Evolutionary conservation across 2,888 invertebrate genomes (phyloP).

Genomic region (Pseudeuparius sepicola): DNA sequence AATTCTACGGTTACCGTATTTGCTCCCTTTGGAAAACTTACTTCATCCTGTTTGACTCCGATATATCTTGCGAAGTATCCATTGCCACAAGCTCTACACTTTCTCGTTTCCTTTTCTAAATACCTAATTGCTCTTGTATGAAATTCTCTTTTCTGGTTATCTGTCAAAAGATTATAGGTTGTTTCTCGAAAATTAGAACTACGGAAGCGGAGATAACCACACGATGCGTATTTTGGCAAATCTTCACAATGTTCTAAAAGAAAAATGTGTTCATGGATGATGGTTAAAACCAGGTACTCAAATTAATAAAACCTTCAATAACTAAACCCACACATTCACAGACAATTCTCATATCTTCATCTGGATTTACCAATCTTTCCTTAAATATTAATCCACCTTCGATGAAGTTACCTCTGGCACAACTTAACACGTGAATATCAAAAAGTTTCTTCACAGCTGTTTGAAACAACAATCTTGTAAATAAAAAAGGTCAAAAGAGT

Average conservation of each 20-base stretch:
- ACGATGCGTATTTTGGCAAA: conserved; percentile 52
- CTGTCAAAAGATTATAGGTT: conserved; percentile 52
- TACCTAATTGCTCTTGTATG: conserved; percentile 49
- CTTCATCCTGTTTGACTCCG: conserved; percentile 36
- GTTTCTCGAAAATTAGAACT: conserved; percentile 47
- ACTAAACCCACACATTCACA: conserved; percentile 39
- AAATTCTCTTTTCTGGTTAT: conserved; percentile 51
- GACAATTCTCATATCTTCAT: conserved; percentile 30
- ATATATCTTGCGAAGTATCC: conserved; percentile 45
- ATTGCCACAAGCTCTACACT: conserved; percentile 46
- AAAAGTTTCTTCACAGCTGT: conserved; percentile 52
- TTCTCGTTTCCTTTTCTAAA: conserved; percentile 47
- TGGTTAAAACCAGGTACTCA: not conserved
- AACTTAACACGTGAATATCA: conserved; percentile 48
- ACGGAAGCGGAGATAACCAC: conserved; percentile 51
- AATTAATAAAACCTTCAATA: conserved; percentile 21
- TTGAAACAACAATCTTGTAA: no score
- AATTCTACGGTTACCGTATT: no score
- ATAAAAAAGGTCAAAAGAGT: no score
- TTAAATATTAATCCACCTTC: conserved; percentile 35
- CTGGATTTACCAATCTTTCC: conserved; percentile 31
- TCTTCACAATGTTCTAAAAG: conserved; percentile 43
- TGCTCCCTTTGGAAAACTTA: no score
- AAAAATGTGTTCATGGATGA: no score
- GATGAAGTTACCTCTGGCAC: conserved; percentile 51